Evolutionary conservation across 2,113 vertebrate genomes (phyloP), one percentile per base, ranked within the genome.

Genomic region (Mirza zaza): DNA sequence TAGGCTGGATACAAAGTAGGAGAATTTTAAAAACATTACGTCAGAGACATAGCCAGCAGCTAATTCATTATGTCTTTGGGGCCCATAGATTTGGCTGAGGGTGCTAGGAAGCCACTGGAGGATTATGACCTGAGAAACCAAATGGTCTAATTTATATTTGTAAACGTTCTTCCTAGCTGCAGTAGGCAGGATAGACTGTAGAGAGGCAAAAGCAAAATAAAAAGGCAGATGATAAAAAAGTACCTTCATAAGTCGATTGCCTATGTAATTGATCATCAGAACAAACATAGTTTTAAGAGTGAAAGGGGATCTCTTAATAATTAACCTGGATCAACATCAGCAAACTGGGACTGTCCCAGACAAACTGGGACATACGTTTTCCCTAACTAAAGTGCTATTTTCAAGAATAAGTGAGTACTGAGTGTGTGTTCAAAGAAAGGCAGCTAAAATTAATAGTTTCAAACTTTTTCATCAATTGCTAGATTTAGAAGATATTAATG

Each of bases 401-500:
- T 96, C 20, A 80, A 86, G 32, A 88, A 93, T 77, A 89, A 92
- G 89, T 96, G 79, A 71, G 1, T 68, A 48, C 29, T 91, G 50
- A 79, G 67, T 94, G 76, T 55, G 29, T 94, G 61, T 85, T 90
- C 65, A 71, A 87, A 95, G 68, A 95, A 96, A 90, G 73, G 4
- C 71, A 73, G 4, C 71, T 82, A 94, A 92, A 73, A 79, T 65
- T 39, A 94, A 93, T 87, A 90, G 75, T 71, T 92, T 12, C 20
- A 80, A 82, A 91, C 20, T 88, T 50, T 92, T 92, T 29, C 36
- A 68, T 63, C 59, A 95, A 82, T 89, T 48, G 6, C 14, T 87
- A 73, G 52, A 95, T 50, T 96, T 94, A 52, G 17, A 89, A 73
- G 50, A 57, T 79, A 68, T 61, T 94, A 91, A 90, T 90, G 84